Base-by-base conservation (phyloP, 2,113 vertebrate species). In the Salvelinus sp. region DNA sequence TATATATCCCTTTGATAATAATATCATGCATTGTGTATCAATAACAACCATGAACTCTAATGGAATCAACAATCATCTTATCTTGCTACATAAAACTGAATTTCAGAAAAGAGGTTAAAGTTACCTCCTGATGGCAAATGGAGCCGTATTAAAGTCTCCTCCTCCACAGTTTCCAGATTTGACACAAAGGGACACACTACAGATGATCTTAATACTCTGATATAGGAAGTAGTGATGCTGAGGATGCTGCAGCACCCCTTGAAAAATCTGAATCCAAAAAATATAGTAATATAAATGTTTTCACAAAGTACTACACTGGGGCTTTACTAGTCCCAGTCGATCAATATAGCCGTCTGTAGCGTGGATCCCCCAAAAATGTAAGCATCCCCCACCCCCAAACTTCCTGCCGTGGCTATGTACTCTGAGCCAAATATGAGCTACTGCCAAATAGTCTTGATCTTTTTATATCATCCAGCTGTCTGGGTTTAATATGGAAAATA, bases 171-270 rank as follows among this genome's bases (percentile, higher is more conserved):
- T 7, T 67, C 20, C 63, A 0, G 66, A 77, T 27, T 16, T 4
- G 28, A 30, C 18, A 27, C 77, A 79, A 68, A 82, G 58, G 76
- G 73, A 77, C 84, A 71, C 75, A 78, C 76, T 67, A 72, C 75
- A 84, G 87, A 88, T 85, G 82, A 86, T 85, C 74, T 82, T 77
- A 83, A 81, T 74, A 54, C 72, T 23, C 44, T 14, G 70, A 33
- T 1, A 6, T 4, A 33, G 33, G 33, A 33, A 33, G 6, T 33
- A 33, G 1, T 1, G 33, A 1, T 33, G 30, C 30, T 33, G 30
- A 33, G 30, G 30, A 5, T 33, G 30, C 30, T 33, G 33, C 33
- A 33, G 33, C 33, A 33, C 33, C 33, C 6, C 1, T 6, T 33
- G 33, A 6, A 33, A 33, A 33, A 33, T 33, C 33, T 33, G 33